Percentiles rank a stretch among this genome's conserved stretches.
These are phyloP conservation scores for Operophtera brumata DNA, from an alignment of 2,888 invertebrate genomes.

Conservation along the genomic window DNA sequence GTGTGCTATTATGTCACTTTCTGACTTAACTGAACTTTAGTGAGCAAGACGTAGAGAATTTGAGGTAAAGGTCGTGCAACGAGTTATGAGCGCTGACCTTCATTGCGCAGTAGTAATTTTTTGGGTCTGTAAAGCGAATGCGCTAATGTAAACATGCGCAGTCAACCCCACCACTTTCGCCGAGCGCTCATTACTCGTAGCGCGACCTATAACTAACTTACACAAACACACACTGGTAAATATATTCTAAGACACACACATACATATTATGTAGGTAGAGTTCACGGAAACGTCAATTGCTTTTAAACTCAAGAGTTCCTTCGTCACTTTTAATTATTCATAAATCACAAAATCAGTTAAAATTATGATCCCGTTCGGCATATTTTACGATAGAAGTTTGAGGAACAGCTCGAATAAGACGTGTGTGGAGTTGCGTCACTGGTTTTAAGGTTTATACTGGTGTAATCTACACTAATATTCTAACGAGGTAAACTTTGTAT, in stretches of 20 bases:
- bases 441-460: constrained; percentile 42
- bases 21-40: too few relatives aligned
- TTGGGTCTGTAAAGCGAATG: too few relatives aligned
- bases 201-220: too few relatives aligned
- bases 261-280: not conserved
- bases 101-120: too few relatives aligned
- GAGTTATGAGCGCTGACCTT: too few relatives aligned
- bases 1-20: too few relatives aligned
- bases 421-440: constrained; percentile 42
- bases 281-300: constrained; percentile 42
- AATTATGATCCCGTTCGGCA: constrained; percentile 52
- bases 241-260: constrained; percentile 11
- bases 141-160: too few relatives aligned
- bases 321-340: constrained; percentile 55
- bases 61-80: too few relatives aligned
- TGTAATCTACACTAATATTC: constrained; percentile 23
- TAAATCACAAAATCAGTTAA: constrained; percentile 55
- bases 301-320: constrained; percentile 42
- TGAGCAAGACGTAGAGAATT: too few relatives aligned
- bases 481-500: too few relatives aligned
- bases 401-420: constrained; percentile 41
- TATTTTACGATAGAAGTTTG: constrained; percentile 55
- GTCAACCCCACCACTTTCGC: too few relatives aligned
- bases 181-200: too few relatives aligned
- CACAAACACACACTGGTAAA: not conserved